Percentiles rank a stretch among this genome's conserved stretches.
phyloP scores from a whole-genome alignment of 1,140 invertebrate genomes.

The Psix sp. region DNA sequence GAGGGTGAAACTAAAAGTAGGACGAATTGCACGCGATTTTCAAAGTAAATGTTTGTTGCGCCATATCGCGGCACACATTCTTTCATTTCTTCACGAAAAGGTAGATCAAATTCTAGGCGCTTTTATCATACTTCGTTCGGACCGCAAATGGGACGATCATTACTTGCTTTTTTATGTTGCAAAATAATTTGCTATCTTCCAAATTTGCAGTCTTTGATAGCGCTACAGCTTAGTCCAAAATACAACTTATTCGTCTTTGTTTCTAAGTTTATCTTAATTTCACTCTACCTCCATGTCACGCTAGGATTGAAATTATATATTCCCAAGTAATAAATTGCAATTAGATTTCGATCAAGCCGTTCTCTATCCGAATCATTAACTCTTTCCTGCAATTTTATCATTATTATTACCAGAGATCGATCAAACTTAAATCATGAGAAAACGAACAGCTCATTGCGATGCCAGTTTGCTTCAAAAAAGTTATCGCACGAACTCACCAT shows the following conservation, averaged over 20 bases:
- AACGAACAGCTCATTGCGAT: conserved; percentile 18
- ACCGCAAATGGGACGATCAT: conserved; percentile 2
- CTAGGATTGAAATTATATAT: no score
- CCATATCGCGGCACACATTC: conserved; percentile 49
- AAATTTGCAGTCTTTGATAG: no score
- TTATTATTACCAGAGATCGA: conserved; percentile 12
- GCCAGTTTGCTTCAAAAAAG: conserved; percentile 9
- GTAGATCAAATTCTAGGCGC: conserved; percentile 39
- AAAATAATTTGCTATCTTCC: no score
- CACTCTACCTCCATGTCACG: no score
- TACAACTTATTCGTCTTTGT: no score
- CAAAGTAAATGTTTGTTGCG: conserved; percentile 59
- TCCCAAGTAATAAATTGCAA: no score
- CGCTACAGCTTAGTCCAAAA: no score
- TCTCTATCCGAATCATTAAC: background rate
- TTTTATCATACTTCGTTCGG: conserved; percentile 19
- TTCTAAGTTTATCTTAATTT: no score
- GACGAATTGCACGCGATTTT: conserved; percentile 60
- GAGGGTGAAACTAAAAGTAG: conserved; percentile 59
- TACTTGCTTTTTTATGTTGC: no score
- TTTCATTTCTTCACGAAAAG: conserved; percentile 47
- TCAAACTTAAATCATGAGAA: conserved; percentile 20
- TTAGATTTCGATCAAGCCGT: background rate
- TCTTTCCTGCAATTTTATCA: background rate
- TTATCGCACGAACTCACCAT: conserved; percentile 18